Percentiles rank a stretch among this genome's conserved stretches.
Conservation (phyloP, 1,140 invertebrate species). For the Hormaphis cornu region DNA sequence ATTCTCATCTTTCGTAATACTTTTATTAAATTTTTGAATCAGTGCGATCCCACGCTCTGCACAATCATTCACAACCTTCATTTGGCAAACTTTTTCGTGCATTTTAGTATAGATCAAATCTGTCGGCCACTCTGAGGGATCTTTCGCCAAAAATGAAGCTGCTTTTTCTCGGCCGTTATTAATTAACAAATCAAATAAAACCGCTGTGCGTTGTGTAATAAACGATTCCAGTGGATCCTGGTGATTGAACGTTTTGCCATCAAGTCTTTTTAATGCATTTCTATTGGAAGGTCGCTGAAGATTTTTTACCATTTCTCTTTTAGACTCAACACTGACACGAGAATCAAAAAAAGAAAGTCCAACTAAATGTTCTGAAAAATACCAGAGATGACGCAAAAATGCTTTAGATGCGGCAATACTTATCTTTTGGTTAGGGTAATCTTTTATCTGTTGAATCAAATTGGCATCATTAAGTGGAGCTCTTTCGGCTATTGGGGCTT, state of each 20-base stretch:
- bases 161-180: too few species aligned
- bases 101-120: neutral
- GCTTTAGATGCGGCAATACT: neutral
- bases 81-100: conserved; percentile 5
- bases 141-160: too few species aligned
- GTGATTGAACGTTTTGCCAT: neutral
- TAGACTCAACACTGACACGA: too few species aligned
- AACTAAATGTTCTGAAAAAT: conserved; percentile 3
- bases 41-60: conserved; percentile 37
- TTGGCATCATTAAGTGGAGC: neutral
- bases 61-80: conserved; percentile 37
- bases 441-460: neutral
- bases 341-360: neutral
- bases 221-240: neutral
- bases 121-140: neutral
- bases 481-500: neutral
- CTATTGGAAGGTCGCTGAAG: too few species aligned
- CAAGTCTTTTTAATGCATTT: neutral
- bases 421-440: neutral
- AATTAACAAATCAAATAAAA: too few species aligned
- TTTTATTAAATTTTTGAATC: conserved; percentile 36
- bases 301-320: too few species aligned
- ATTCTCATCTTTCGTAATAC: conserved; percentile 12
- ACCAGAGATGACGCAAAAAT: neutral
- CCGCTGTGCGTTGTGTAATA: neutral